phyloP scores from a whole-genome alignment of 2,888 invertebrate species.

The Hypselothyrea guttata region DNA sequence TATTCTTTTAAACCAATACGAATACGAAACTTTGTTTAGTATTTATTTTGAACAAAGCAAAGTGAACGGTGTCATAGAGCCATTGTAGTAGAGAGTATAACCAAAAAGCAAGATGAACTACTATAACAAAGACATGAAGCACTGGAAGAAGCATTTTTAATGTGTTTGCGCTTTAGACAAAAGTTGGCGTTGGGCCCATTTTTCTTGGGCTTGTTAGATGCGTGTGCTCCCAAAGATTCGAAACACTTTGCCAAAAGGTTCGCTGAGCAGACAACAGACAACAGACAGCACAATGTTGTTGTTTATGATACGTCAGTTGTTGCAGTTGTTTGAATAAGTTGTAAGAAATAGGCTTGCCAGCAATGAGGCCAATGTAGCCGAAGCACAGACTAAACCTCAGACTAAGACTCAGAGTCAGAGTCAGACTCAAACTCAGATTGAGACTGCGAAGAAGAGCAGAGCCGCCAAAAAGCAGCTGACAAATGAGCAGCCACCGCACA shows the following conservation, averaged over 20 bases:
- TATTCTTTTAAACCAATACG: no score
- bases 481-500: conserved; percentile 57
- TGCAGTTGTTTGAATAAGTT: conserved; percentile 76
- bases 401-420: background rate
- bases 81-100: conserved; percentile 3
- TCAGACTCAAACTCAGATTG: background rate
- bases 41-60: no score
- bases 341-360: conserved; percentile 72
- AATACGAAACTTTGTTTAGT: no score
- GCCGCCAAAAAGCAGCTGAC: conserved; percentile 40
- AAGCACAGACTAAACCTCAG: conserved; percentile 11
- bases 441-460: conserved; percentile 15
- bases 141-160: conserved; percentile 66
- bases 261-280: conserved; percentile 34
- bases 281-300: conserved; percentile 41
- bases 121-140: conserved; percentile 41
- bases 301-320: conserved; percentile 66
- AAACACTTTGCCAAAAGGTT: conserved; percentile 76
- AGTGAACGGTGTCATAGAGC: no score
- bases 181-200: conserved; percentile 79
- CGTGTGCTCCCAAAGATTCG: conserved; percentile 52
- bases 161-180: conserved; percentile 77
- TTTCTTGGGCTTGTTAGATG: conserved; percentile 80
- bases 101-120: conserved; percentile 12
- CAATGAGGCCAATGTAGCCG: conserved; percentile 25